Evolutionary conservation across 2,797 vertebrate species (phyloP).

Genomic region (Synanceia verrucosa): DNA sequence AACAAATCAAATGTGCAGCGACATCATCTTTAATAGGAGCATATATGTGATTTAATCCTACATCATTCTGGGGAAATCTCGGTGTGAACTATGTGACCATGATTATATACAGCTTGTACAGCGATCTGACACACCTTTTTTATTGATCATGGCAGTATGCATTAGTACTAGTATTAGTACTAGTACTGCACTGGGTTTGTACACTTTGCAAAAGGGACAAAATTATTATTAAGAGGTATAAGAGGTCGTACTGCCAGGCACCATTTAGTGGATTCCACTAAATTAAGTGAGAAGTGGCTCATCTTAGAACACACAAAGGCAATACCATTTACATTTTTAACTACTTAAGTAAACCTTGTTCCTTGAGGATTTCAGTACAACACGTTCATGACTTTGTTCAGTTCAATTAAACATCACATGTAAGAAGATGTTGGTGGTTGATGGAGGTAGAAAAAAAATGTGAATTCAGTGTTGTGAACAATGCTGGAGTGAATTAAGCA

Average conservation of each 20-base stretch:
- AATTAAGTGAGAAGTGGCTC: neutral
- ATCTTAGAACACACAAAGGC: neutral
- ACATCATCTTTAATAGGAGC: too few species aligned
- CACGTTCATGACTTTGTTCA: neutral
- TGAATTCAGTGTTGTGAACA: neutral
- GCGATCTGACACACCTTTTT: too few species aligned
- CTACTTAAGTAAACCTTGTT: constrained; percentile 8
- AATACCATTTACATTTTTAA: constrained; percentile 33
- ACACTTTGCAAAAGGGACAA: too few species aligned
- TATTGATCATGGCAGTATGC: too few species aligned
- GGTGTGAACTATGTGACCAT: too few species aligned
- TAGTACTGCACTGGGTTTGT: too few species aligned
- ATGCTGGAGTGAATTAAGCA: neutral
- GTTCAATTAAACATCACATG: constrained; percentile 10
- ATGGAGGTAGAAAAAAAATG: neutral
- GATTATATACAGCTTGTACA: too few species aligned
- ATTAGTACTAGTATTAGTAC: too few species aligned
- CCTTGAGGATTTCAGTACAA: neutral
- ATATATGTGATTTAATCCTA: too few species aligned
- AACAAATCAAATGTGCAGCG: too few species aligned
- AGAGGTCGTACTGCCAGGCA: neutral
- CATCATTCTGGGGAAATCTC: too few species aligned
- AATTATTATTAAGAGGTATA: too few species aligned
- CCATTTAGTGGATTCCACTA: neutral
- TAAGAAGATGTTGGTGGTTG: neutral